These are phyloP conservation scores for Redunca redunca DNA, from an alignment of 2,113 vertebrate species.

Conservation along the genomic window DNA sequence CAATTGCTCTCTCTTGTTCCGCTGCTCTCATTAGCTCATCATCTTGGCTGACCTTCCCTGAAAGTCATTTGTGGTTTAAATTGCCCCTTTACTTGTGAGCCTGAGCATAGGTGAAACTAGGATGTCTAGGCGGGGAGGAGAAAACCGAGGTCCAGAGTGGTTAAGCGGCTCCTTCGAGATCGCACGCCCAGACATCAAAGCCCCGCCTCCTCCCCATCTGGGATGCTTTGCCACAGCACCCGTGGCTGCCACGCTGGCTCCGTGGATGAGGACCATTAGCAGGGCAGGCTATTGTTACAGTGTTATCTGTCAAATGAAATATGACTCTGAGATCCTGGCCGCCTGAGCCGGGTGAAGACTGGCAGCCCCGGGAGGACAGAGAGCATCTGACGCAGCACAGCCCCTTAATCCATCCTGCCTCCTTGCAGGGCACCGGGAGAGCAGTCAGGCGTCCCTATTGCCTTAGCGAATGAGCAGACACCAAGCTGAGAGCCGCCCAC, in stretches of 20 bases:
- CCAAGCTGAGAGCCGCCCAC: neutral
- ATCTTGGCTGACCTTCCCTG: neutral
- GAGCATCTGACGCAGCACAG: conserved; percentile 11
- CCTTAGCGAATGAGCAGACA: neutral
- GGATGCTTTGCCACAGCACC: neutral
- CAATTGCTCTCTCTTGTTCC: neutral
- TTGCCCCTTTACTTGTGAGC: neutral
- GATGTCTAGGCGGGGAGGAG: neutral
- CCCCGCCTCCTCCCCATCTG: neutral
- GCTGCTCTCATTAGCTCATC: neutral
- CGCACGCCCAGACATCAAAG: neutral
- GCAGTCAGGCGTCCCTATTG: neutral
- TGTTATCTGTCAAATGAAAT: conserved; percentile 35
- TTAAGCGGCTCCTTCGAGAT: neutral
- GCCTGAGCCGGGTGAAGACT: conserved; percentile 27
- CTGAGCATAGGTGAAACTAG: neutral
- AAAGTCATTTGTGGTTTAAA: neutral
- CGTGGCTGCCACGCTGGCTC: neutral
- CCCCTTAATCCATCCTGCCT: conserved; percentile 32
- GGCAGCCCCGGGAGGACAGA: conserved; percentile 26
- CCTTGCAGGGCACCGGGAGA: neutral
- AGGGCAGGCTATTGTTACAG: neutral
- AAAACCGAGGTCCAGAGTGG: neutral
- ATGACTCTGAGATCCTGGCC: neutral
- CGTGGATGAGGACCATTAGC: neutral